Evolutionary conservation across 2,797 vertebrate genomes (phyloP), one percentile per base, ranked within the genome.

Genomic region (Chaunax sp.): DNA sequence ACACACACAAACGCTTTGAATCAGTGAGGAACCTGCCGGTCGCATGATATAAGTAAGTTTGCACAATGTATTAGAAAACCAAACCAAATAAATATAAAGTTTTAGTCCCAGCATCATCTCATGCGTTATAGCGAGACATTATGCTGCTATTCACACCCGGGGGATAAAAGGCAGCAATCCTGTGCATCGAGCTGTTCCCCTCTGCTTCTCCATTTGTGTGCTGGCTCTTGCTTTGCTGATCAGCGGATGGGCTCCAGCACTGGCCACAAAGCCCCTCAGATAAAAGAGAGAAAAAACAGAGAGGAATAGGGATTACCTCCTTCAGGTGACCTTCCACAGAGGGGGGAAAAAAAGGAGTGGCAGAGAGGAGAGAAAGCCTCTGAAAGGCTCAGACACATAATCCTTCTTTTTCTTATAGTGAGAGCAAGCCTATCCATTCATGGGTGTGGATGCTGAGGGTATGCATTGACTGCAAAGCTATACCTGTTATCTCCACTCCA

Each of bases 261-360:
- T 60, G 73, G 66, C 77, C 85, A 77, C 87, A 90, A 90, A 92
- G 86, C 89, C 80, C 71, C 75, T 75, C 51, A 84, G 87, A 89
- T 90, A 88, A 90, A 88, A 86, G 74, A 55, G 59, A 79, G 69
- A 65, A 69, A 81, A 87, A 81, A 86, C 67, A 84, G 82, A 80
- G 82, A 85, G 72, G 82, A 88, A 88, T 83, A 77, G 80, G 87
- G 83, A 90, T 93, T 91, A 91, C 77, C 89, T 93, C 88, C 90
- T 92, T 92, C 86, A 89, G 82, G 81, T 92, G 92, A 94, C 92
- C 93, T 94, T 93, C 83, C 56, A 61, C 64, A 54, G 71, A 46
- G 57, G 71, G 53, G 22, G 57, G 35, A 11, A 72, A 75, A 70
- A 77, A 72, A 59, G 37, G 70, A 81, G 70, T 75, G 53, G 50